These are phyloP conservation scores for Coranthus polyacanthus DNA, from an alignment of 2,797 vertebrate species.

Conservation along the genomic window DNA sequence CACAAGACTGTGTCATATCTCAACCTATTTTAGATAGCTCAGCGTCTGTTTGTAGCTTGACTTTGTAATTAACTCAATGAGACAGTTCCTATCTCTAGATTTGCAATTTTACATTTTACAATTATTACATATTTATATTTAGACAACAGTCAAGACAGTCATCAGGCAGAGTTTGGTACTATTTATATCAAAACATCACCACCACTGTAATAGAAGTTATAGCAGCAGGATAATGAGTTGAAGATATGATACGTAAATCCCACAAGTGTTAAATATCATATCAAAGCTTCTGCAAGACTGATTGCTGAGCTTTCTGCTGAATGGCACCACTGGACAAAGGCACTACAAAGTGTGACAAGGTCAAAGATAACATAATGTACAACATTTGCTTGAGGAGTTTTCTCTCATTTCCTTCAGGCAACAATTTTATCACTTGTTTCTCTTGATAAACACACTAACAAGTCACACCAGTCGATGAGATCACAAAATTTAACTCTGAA, in stretches of 20 bases:
- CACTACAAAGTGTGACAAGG: too few relatives aligned
- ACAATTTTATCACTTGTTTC: slow-evolving; percentile 40
- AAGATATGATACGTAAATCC: neutral
- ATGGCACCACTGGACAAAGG: too few relatives aligned
- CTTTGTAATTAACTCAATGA: slow-evolving; percentile 79
- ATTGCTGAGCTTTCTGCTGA: slow-evolving; percentile 5
- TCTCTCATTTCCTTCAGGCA: neutral
- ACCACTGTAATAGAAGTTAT: neutral
- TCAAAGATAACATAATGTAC: too few relatives aligned
- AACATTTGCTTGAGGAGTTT: too few relatives aligned
- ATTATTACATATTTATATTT: slow-evolving; percentile 59
- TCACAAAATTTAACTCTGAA: slow-evolving; percentile 74
- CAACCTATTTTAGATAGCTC: slow-evolving; percentile 67
- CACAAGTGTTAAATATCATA: neutral
- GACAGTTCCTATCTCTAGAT: slow-evolving; percentile 54
- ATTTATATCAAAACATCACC: slow-evolving; percentile 21
- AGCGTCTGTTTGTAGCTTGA: slow-evolving; percentile 41
- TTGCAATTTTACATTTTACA: slow-evolving; percentile 32
- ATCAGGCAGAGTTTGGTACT: slow-evolving; percentile 1
- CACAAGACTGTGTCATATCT: slow-evolving; percentile 65
- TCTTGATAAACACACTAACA: slow-evolving; percentile 44
- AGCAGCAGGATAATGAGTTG: neutral
- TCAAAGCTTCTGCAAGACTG: slow-evolving; percentile 1
- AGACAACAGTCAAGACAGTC: slow-evolving; percentile 4
- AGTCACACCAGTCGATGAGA: slow-evolving; percentile 37